phyloP scores from a whole-genome alignment of 2,797 vertebrate species.

The Danio tinwini region DNA sequence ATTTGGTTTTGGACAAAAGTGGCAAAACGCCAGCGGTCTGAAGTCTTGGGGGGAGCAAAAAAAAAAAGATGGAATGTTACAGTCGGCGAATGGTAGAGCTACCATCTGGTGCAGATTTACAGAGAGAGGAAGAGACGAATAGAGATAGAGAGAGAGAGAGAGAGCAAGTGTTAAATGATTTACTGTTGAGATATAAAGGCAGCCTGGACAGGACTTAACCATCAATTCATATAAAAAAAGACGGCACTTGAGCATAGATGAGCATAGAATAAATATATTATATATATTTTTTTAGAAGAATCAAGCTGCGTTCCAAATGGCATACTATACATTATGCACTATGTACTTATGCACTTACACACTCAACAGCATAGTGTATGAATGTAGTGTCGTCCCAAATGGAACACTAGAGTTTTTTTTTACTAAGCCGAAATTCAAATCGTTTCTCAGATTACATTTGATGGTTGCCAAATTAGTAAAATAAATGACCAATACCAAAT shows the following conservation, averaged over 20 bases:
- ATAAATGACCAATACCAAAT: no score
- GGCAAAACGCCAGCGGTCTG: constrained; percentile 44
- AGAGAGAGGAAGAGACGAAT: no score
- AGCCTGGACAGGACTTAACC: constrained; percentile 15
- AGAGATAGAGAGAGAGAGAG: constrained; percentile 8
- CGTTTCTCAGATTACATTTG: no score
- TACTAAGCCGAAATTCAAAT: no score
- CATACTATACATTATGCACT: no score
- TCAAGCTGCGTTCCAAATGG: no score
- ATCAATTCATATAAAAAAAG: constrained; percentile 14
- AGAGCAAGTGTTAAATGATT: constrained; percentile 40
- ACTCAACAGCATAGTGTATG: no score
- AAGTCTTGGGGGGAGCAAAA: constrained; percentile 35
- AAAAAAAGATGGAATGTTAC: constrained; percentile 34
- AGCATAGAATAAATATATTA: constrained; percentile 17
- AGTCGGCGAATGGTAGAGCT: constrained; percentile 30
- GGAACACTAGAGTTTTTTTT: no score
- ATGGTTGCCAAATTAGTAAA: no score
- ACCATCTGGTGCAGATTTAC: constrained; percentile 53
- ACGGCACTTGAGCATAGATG: constrained; percentile 8
- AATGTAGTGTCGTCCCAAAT: no score
- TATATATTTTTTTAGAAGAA: no score
- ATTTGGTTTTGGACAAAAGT: constrained; percentile 25
- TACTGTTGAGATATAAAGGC: constrained; percentile 30
- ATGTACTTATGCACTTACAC: no score